phyloP scores from a whole-genome alignment of 2,888 invertebrate species.

The Rhagium mordax region DNA sequence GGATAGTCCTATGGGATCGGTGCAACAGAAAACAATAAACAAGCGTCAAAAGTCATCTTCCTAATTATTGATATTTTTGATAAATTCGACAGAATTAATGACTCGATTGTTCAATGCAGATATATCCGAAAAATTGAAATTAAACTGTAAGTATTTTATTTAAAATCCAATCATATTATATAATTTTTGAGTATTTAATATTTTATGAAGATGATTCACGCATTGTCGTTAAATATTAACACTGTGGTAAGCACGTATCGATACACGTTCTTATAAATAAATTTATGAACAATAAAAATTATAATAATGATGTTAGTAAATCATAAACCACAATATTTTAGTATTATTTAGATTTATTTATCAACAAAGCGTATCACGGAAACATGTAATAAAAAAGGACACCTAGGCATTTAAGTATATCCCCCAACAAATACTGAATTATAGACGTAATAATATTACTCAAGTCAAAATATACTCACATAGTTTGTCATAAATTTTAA shows the following conservation, averaged over 20 bases:
- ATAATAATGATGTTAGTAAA: neutral
- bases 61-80: too few relatives aligned
- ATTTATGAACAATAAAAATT: neutral
- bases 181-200: too few relatives aligned
- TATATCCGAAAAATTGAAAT: too few relatives aligned
- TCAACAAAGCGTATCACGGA: neutral
- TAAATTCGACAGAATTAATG: too few relatives aligned
- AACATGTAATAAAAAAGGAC: neutral
- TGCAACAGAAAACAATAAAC: too few relatives aligned
- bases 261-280: neutral
- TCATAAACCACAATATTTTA: neutral
- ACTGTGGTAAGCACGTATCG: neutral
- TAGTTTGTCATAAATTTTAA: conserved; percentile 16
- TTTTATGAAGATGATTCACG: too few relatives aligned
- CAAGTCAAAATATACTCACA: neutral
- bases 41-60: too few relatives aligned
- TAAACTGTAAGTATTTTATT: too few relatives aligned
- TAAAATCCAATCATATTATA: too few relatives aligned
- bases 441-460: neutral
- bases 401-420: neutral
- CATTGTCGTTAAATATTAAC: neutral
- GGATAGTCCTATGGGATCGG: too few relatives aligned
- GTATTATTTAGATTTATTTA: conserved; percentile 7
- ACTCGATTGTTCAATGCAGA: too few relatives aligned
- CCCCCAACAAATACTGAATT: neutral